phyloP scores from a whole-genome alignment of 2,797 vertebrate species.

The Oreortyx pictus region DNA sequence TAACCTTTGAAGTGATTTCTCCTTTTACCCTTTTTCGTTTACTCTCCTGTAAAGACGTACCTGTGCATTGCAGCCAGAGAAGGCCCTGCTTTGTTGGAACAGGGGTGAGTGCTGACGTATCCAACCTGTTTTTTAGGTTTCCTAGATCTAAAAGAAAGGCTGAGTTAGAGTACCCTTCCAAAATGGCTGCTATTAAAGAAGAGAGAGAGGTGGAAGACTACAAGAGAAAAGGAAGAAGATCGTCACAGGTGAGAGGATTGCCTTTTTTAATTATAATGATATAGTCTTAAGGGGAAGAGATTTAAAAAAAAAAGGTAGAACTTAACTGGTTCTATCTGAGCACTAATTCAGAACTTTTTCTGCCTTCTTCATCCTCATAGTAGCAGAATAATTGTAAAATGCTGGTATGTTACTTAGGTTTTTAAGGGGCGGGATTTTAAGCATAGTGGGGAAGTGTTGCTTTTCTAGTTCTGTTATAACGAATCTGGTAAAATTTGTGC shows the following conservation, averaged over 20 bases:
- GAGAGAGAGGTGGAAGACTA: conserved; percentile 76
- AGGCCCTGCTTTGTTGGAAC: not conserved
- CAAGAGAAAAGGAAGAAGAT: conserved; percentile 78
- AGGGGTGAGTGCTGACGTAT: conserved; percentile 53
- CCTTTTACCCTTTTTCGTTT: accelerated
- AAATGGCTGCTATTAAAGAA: conserved; percentile 76
- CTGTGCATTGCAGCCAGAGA: not conserved
- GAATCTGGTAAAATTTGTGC: not conserved
- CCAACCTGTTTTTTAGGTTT: conserved; percentile 71
- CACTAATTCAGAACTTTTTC: not conserved
- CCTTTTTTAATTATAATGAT: not conserved
- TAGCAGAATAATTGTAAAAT: conserved; percentile 13
- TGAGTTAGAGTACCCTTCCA: conserved; percentile 64
- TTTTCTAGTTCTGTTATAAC: conserved; percentile 1
- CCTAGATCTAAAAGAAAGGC: conserved; percentile 67
- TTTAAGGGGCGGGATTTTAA: conserved; percentile 26
- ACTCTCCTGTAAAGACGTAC: not conserved
- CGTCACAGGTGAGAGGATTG: conserved; percentile 72
- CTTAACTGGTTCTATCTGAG: not conserved
- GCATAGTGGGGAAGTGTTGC: not conserved
- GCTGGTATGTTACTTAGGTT: not conserved
- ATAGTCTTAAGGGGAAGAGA: conserved; percentile 7
- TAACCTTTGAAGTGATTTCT: not conserved
- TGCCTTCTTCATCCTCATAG: conserved; percentile 32
- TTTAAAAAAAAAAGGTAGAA: not conserved